A percentile compares a stretch with the other conserved stretches of the same genome.
Evolutionary conservation across 2,113 vertebrate species (phyloP).

Genomic region (Daubentonia madagascariensis): DNA sequence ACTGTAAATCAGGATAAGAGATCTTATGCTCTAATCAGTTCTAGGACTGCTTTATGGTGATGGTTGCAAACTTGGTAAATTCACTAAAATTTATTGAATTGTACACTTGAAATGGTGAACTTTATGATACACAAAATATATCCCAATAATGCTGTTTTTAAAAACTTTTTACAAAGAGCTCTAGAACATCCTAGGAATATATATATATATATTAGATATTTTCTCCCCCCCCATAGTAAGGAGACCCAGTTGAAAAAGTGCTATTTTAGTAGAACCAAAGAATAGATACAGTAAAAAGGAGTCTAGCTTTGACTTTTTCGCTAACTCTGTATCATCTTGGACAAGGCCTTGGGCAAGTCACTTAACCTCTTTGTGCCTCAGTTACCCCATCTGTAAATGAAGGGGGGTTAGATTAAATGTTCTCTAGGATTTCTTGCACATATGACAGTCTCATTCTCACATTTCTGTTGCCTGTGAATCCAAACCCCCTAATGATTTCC

Average conservation of each 20-base stretch:
- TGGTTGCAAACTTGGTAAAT: neutral
- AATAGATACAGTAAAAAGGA: neutral
- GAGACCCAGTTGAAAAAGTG: neutral
- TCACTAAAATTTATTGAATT: neutral
- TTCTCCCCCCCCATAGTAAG: neutral
- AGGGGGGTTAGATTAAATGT: neutral
- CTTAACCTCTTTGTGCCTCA: neutral
- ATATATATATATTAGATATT: neutral
- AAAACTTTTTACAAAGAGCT: neutral
- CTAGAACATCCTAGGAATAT: neutral
- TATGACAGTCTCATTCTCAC: neutral
- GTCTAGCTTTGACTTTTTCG: neutral
- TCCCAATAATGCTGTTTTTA: neutral
- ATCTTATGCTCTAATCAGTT: neutral
- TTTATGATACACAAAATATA: neutral
- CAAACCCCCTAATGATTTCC: neutral
- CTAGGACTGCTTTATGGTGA: neutral
- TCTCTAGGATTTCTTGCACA: neutral
- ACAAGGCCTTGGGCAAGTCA: neutral
- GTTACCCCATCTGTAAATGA: neutral
- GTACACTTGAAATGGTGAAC: neutral
- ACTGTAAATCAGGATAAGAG: neutral
- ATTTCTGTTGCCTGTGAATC: neutral
- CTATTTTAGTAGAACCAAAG: neutral
- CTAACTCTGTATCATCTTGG: neutral